Evolutionary conservation across 2,113 vertebrate species (phyloP), one percentile per base, ranked within the genome.

Genomic region (Motacilla alba): DNA sequence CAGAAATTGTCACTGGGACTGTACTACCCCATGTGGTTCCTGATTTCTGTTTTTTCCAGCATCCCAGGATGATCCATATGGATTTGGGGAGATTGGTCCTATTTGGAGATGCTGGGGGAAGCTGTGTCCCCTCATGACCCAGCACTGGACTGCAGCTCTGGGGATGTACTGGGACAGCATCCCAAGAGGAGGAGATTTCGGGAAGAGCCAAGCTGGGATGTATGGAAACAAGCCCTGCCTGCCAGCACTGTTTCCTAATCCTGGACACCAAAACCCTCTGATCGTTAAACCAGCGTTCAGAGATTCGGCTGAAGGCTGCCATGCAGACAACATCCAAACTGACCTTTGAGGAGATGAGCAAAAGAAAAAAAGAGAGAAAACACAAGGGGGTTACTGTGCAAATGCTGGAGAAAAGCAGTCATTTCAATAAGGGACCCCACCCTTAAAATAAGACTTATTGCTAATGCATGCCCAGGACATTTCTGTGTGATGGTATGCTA

Each of bases 331-430:
- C 89, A 78, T 95, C 83, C 83, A 83, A 78, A 39, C 75, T 94
- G 94, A 95, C 91, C 94, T 96, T 95, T 94, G 91, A 78, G 83
- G 67, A 95, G 91, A 94, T 2, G 8, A 78, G 28, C 4, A 24
- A 72, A 62, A 73, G 39, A 47, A n/a, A 44, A 58, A 30, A 10
- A 59, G 7, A 46, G 20, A 23, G 53, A 92, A 93, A 87, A 91
- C 89, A 95, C 95, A 93, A 93, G 94, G 75, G 87, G 83, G 69
- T 89, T 94, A 94, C 87, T 95, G 87, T 86, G 93, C 74, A 91
- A 85, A 80, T 0, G 39, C 53, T 0, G 9, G 91, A 94, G 93
- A 52, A 72, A 93, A 94, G 81, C 14, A 94, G 63, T 95, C 67
- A 93, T 95, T 90, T 93, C 53, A 84, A 66, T 58, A 76, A 89